phyloP scores from a whole-genome alignment of 2,113 vertebrate genomes.

The Delphinapterus leucas region DNA sequence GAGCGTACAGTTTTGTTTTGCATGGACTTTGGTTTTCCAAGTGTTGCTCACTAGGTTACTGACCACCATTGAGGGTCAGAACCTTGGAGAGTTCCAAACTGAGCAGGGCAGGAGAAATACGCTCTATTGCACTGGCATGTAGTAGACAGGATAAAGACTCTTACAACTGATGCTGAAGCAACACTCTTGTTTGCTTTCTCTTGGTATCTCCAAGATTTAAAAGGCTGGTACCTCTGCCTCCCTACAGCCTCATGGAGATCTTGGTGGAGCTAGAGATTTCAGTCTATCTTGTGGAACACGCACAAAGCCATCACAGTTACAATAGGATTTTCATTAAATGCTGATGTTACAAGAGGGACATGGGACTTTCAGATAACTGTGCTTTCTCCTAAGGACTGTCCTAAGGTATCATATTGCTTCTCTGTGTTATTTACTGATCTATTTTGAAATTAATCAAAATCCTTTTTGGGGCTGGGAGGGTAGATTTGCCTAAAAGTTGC shows the following conservation, averaged over 20 bases:
- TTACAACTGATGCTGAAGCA: not conserved
- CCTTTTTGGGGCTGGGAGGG: not conserved
- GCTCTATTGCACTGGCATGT: not conserved
- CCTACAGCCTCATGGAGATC: not conserved
- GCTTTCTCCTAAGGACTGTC: not conserved
- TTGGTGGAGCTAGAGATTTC: not conserved
- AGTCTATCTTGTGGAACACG: not conserved
- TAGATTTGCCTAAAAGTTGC: conserved; percentile 22
- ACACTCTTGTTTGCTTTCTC: not conserved
- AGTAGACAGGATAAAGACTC: not conserved
- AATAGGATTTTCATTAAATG: not conserved
- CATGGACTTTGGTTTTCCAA: not conserved
- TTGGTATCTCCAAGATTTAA: not conserved
- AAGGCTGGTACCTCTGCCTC: not conserved
- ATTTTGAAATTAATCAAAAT: conserved; percentile 6
- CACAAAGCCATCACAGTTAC: not conserved
- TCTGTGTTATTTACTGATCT: not conserved
- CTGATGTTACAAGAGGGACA: not conserved
- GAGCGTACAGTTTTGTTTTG: not conserved
- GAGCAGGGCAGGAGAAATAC: not conserved
- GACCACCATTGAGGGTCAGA: conserved; percentile 42
- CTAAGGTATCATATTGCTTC: not conserved
- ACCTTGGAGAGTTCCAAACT: conserved; percentile 73
- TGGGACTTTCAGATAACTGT: not conserved
- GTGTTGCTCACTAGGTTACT: not conserved